Percentiles rank a stretch among this genome's conserved stretches.
phyloP scores from a whole-genome alignment of 2,113 vertebrate genomes.

The Poeciliopsis occidentalis region DNA sequence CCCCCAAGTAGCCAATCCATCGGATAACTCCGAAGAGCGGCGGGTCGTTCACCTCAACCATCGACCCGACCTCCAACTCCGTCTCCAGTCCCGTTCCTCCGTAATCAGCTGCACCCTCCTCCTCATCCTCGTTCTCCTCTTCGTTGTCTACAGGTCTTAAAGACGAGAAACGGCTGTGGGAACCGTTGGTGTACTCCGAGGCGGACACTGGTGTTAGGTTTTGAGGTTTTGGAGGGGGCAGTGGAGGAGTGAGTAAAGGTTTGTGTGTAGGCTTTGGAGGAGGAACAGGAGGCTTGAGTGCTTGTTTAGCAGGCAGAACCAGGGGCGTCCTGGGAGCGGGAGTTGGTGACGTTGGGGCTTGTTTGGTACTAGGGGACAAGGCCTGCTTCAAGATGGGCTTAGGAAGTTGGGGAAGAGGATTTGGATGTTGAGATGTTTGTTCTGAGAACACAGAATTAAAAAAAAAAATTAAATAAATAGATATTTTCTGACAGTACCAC shows the following conservation, averaged over 20 bases:
- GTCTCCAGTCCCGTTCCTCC: conserved; percentile 18
- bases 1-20: conserved; percentile 81
- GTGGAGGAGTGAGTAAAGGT: background rate
- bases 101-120: background rate
- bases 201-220: background rate
- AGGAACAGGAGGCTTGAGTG: conserved; percentile 44
- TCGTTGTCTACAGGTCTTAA: conserved; percentile 2
- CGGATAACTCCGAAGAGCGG: conserved; percentile 84
- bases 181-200: conserved; percentile 45
- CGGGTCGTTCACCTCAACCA: conserved; percentile 86
- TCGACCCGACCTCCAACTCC: conserved; percentile 80
- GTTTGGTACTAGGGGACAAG: background rate
- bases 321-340: conserved; percentile 45
- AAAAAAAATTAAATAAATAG: background rate
- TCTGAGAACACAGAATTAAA: conserved; percentile 30
- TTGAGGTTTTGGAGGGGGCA: conserved; percentile 30
- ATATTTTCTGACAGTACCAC: too few relatives aligned
- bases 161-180: conserved; percentile 47
- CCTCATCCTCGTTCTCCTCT: background rate
- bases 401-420: conserved; percentile 6
- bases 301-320: conserved; percentile 39
- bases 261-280: conserved; percentile 34
- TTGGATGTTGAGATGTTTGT: conserved; percentile 24
- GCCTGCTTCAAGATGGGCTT: conserved; percentile 49
- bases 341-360: background rate